Conservation (phyloP, 1,140 invertebrate species). For the Zaprionus camerounensis region DNA sequence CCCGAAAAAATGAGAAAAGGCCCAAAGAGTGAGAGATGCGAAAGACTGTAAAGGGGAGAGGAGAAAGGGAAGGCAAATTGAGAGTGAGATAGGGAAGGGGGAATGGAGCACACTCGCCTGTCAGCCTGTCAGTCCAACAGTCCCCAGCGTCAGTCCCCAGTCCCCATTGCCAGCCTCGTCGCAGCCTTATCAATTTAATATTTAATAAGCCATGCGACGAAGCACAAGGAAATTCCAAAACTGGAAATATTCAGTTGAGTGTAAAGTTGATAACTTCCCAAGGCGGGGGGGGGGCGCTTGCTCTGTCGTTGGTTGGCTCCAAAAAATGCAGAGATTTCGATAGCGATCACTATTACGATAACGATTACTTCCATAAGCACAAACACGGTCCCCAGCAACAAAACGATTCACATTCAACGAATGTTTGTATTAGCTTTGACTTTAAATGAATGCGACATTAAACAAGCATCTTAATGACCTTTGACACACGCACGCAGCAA, state of each 20-base stretch:
- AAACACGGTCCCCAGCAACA: constrained; percentile 17
- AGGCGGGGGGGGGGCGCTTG: background rate
- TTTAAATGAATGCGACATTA: constrained; percentile 35
- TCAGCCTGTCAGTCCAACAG: constrained; percentile 4
- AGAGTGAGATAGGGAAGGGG: background rate
- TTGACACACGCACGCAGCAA: constrained; percentile 18
- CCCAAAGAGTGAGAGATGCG: background rate
- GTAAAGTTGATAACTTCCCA: constrained; percentile 74
- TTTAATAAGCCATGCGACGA: constrained; percentile 72
- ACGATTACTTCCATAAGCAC: constrained; percentile 31
- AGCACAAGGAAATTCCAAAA: constrained; percentile 44
- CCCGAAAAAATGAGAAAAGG: background rate
- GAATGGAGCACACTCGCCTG: background rate
- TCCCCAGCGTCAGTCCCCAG: background rate
- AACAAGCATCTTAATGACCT: constrained; percentile 26
- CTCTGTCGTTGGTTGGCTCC: background rate
- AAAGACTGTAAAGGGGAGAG: background rate
- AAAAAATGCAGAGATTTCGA: constrained; percentile 11
- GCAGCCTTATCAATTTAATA: constrained; percentile 79
- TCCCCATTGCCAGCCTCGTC: background rate
- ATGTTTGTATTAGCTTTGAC: constrained; percentile 35
- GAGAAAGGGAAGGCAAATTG: background rate
- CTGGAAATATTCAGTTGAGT: constrained; percentile 74
- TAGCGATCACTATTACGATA: constrained; percentile 42
- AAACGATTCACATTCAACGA: constrained; percentile 13